Conservation (phyloP, 1,140 invertebrate species). For the Bacillus rossius region DNA sequence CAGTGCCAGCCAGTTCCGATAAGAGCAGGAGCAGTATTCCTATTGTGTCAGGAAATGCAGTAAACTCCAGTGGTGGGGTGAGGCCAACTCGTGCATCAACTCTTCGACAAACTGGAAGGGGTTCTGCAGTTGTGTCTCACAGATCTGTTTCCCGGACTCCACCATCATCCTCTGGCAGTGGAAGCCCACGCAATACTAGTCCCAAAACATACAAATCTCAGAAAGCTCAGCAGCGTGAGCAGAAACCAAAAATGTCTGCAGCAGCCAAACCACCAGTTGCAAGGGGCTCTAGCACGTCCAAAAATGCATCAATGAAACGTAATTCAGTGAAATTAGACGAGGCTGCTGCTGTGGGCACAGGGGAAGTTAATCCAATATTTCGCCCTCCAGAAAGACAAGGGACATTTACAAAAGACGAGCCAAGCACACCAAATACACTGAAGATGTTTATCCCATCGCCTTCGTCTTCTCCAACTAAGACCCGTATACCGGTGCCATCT, state of each 20-base stretch:
- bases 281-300: conserved; percentile 23
- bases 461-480: conserved; percentile 34
- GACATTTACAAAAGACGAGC: conserved; percentile 81
- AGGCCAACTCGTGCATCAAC: conserved; percentile 37
- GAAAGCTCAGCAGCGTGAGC: neutral
- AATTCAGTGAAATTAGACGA: neutral
- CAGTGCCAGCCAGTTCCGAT: too few species aligned
- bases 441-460: conserved; percentile 37
- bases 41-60: conserved; percentile 2
- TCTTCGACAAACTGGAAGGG: conserved; percentile 32
- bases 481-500: conserved; percentile 37
- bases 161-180: conserved; percentile 2
- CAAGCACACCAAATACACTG: conserved; percentile 40
- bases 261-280: conserved; percentile 17
- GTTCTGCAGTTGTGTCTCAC: neutral
- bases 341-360: neutral
- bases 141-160: conserved; percentile 6
- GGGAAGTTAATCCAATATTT: conserved; percentile 17
- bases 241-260: neutral
- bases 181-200: neutral
- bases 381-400: conserved; percentile 67
- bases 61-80: conserved; percentile 23
- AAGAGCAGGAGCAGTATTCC: conserved; percentile 15
- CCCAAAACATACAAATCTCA: neutral
- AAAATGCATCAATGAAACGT: neutral